Evolutionary conservation across 2,888 invertebrate genomes (phyloP).

Genomic region (Orchesellides sinensis): DNA sequence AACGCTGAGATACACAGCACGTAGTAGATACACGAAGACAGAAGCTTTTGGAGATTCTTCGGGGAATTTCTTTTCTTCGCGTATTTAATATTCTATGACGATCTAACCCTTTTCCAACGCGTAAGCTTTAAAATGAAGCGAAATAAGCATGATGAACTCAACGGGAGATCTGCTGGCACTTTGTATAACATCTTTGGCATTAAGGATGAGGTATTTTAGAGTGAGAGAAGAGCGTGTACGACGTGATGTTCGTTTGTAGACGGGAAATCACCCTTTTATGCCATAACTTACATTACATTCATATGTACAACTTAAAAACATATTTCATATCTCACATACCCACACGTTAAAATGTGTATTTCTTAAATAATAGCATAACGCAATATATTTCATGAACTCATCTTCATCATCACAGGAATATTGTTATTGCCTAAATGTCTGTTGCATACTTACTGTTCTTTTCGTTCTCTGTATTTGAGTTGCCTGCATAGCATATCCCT

Average conservation of each 20-base stretch:
- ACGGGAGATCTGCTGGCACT: constrained; percentile 21
- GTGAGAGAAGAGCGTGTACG: background rate
- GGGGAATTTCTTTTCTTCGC: background rate
- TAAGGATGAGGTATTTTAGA: background rate
- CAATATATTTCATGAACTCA: constrained; percentile 32
- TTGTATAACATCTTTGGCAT: constrained; percentile 22
- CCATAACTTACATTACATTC: background rate
- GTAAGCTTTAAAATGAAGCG: background rate
- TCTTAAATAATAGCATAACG: background rate
- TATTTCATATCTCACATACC: background rate
- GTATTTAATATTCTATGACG: constrained; percentile 31
- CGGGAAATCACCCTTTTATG: constrained; percentile 5
- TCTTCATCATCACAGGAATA: constrained; percentile 27
- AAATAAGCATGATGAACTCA: constrained; percentile 38
- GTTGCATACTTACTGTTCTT: constrained; percentile 28
- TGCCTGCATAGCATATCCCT: background rate
- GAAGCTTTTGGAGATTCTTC: constrained; percentile 6
- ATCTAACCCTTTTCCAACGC: constrained; percentile 14
- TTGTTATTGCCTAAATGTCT: constrained; percentile 37
- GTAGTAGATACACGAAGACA: background rate
- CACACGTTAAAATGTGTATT: no score
- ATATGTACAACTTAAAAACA: background rate
- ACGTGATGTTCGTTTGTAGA: background rate
- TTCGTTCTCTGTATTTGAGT: background rate
- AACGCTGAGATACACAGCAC: background rate